Evolutionary conservation across 2,113 vertebrate genomes (phyloP).

Genomic region (Pelecanus crispus): DNA sequence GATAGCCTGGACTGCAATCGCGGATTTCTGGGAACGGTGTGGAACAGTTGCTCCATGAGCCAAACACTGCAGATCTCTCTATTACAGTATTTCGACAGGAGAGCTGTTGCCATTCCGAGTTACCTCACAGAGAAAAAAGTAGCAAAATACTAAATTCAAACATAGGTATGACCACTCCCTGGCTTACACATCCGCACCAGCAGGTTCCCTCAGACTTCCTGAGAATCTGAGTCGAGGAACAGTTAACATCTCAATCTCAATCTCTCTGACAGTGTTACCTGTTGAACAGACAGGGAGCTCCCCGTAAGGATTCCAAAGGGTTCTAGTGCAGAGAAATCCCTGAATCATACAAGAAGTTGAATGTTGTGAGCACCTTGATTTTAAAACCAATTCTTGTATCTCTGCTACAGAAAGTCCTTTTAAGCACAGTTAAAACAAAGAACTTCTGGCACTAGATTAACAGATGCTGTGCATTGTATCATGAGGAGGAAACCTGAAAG

Average conservation of each 20-base stretch:
- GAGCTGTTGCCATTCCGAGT: neutral
- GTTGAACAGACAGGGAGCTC: neutral
- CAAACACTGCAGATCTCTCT: neutral
- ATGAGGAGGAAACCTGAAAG: neutral
- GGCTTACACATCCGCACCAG: neutral
- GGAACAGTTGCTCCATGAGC: neutral
- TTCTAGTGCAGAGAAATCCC: neutral
- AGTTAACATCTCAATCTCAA: neutral
- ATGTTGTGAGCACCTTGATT: neutral
- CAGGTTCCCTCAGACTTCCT: neutral
- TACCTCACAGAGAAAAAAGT: neutral
- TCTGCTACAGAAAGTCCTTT: neutral
- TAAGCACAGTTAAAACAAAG: neutral
- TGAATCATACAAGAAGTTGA: neutral
- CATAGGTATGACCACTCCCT: neutral
- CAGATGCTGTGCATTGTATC: fast-evolving
- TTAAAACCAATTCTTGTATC: neutral
- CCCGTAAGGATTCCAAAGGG: neutral
- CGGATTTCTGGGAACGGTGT: conserved; percentile 23
- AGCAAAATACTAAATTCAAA: neutral
- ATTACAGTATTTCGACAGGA: neutral
- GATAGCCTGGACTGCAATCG: neutral
- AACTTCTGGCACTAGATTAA: neutral
- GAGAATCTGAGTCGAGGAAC: neutral
- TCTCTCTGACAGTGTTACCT: neutral